Base-by-base conservation (phyloP, 2,888 invertebrate species). In the Willowsia nigromaculata region DNA sequence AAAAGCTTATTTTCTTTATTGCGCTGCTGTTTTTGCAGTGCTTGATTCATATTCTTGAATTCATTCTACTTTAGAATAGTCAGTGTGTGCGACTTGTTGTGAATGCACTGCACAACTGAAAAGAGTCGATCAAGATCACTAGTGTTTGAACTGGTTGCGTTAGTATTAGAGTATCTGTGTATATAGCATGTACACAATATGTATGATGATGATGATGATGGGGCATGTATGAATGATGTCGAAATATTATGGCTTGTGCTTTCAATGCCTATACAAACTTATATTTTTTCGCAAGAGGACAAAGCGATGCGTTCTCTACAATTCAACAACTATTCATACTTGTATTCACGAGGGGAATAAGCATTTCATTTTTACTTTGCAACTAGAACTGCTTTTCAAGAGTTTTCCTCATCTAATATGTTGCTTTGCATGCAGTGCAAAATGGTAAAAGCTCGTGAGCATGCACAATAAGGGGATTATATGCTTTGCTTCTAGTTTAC, bases 61-160 rank as follows among this genome's bases (percentile, higher is more conserved):
- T 53, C 37, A 78, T 43, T 78, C 56, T 56, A 37, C 22, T 74
- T 47, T 74, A 71, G 68, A 71, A 71, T 40, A 71, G 68, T n/a
- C n/a, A n/a, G n/a, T n/a, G n/a, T 62, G 81, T 81, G 81, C 62
- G 37, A 62, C 62, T 81, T 40, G 59, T 40, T 43, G 43, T 62
- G 81, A 81, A 59, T 62, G 59, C 62, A 62, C 53, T 62, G 43
- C 59, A 81, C 81, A 81, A 81, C 81, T 81, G 62, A 62, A 59
- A 43, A 62, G 78, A 53, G 81, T 33, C 2, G 78, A 78, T 53
- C 30, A 78, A 78, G 50, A 78, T 56, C 33, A 53, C 56, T 13
- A 56, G 53, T 9, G 22, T 33, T 74, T 43, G 47, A 74, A 74
- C 74, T 74, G 47, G 74, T 74, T 74, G 18, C 47, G 27, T 15